phyloP scores from a whole-genome alignment of 2,888 invertebrate genomes.

The Drosophila nr. perissopoda region DNA sequence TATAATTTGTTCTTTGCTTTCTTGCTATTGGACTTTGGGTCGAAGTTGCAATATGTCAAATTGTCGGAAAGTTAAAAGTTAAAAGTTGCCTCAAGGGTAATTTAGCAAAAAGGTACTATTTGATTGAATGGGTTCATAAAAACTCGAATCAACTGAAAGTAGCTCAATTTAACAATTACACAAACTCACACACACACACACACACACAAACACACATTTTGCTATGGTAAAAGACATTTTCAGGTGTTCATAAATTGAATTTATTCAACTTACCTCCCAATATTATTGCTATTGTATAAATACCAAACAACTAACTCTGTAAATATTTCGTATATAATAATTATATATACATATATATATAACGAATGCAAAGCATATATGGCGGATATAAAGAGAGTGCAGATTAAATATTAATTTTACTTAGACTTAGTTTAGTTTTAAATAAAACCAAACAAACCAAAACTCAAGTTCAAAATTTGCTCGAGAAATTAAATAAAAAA shows the following conservation, averaged over 20 bases:
- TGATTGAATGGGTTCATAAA: conserved; percentile 37
- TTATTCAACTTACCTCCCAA: conserved; percentile 50
- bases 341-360: conserved; percentile 5
- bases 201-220: conserved; percentile 23
- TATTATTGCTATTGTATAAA: conserved; percentile 33
- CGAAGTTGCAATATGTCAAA: conserved; percentile 59
- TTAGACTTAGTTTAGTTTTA: conserved; percentile 53
- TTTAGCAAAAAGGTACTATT: conserved; percentile 29
- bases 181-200: conserved; percentile 15
- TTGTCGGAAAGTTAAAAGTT: conserved; percentile 58
- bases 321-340: conserved; percentile 44
- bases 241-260: conserved; percentile 72
- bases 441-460: conserved; percentile 1
- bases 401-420: conserved; percentile 37
- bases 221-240: conserved; percentile 67
- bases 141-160: conserved; percentile 40
- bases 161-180: conserved; percentile 64
- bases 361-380: conserved; percentile 67
- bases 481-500: conserved; percentile 55
- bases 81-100: conserved; percentile 55
- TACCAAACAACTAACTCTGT: conserved; percentile 35
- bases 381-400: conserved; percentile 35
- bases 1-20: conserved; percentile 15
- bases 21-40: conserved; percentile 24
- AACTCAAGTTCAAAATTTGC: conserved; percentile 63